Conservation (phyloP, 2,113 vertebrate species). For the Apteryx mantelli region DNA sequence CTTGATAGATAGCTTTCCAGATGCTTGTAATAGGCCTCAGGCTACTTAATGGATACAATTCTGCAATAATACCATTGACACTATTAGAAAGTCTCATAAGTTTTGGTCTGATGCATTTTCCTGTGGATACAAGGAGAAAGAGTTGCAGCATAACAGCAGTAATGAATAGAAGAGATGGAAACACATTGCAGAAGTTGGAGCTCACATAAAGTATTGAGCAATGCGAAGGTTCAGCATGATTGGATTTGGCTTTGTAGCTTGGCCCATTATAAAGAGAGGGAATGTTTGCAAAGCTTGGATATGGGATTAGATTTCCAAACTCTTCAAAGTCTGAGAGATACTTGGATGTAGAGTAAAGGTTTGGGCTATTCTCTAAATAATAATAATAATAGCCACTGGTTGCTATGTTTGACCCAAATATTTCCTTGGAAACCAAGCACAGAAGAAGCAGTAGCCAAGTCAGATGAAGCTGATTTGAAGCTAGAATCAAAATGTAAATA, state of each 20-base stretch:
- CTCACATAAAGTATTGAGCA: not conserved
- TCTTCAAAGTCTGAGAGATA: not conserved
- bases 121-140: not conserved
- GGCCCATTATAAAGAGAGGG: not conserved
- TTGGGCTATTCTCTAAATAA: slow-evolving; percentile 44
- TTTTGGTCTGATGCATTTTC: slow-evolving; percentile 34
- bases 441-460: not conserved
- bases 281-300: not conserved
- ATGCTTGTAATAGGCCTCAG: not conserved
- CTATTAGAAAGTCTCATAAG: not conserved
- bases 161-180: slow-evolving; percentile 12
- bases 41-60: not conserved
- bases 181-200: not conserved
- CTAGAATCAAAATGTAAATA: not conserved
- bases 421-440: slow-evolving; percentile 54
- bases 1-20: not conserved
- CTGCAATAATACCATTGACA: not conserved
- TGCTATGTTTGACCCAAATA: slow-evolving; percentile 43
- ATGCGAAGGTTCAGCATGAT: fast-evolving
- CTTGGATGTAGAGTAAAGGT: slow-evolving; percentile 22
- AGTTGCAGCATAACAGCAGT: not conserved
- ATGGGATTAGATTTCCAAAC: slow-evolving; percentile 26
- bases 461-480: not conserved
- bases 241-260: not conserved
- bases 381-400: slow-evolving; percentile 18